These are phyloP conservation scores for Carcharodon carcharias DNA, from an alignment of 2,797 vertebrate genomes.

Conservation along the genomic window DNA sequence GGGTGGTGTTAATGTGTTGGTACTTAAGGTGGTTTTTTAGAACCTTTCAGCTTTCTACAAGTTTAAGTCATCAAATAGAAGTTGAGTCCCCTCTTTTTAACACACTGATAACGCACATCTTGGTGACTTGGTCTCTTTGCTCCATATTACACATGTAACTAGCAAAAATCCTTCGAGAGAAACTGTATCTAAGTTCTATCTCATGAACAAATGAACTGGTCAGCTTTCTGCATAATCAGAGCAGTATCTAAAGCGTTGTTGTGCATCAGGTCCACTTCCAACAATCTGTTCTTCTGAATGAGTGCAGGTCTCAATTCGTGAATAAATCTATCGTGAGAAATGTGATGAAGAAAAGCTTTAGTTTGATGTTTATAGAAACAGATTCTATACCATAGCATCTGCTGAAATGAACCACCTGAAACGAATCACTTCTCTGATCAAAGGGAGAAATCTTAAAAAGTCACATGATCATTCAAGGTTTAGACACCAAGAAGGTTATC, in stretches of 20 bases:
- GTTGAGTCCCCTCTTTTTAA: background rate
- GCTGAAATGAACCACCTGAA: background rate
- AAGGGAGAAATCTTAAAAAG: background rate
- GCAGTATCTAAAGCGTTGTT: background rate
- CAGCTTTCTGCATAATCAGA: background rate
- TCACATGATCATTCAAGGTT: background rate
- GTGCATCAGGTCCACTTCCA: background rate
- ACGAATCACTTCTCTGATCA: background rate
- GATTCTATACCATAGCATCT: background rate
- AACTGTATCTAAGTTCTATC: background rate
- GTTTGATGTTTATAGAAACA: background rate
- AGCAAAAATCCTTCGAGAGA: background rate
- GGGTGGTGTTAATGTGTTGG: background rate
- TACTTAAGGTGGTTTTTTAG: background rate
- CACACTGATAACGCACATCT: too few species aligned
- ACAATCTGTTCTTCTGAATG: background rate
- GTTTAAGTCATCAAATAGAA: background rate
- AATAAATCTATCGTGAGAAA: background rate
- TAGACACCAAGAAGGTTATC: background rate
- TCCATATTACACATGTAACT: too few species aligned
- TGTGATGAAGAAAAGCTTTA: background rate
- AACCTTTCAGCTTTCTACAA: background rate
- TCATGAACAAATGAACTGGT: background rate
- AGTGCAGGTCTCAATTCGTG: background rate
- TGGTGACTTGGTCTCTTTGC: background rate